These are phyloP conservation scores for Steinernema carpocapsae DNA, from an alignment of 2,888 invertebrate genomes.

Conservation along the genomic window DNA sequence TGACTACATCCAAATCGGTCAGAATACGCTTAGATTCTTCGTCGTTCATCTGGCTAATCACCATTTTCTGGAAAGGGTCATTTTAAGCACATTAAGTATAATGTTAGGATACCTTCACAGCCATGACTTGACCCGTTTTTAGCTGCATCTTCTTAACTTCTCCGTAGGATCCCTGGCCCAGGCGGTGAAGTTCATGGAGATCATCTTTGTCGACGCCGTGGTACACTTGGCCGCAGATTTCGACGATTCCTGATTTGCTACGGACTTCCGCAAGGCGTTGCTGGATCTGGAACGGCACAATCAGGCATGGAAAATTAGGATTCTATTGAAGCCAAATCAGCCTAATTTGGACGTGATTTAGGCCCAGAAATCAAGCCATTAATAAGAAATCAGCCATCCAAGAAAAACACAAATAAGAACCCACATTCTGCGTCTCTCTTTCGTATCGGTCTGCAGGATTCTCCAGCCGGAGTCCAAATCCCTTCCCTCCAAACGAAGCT, in stretches of 20 bases:
- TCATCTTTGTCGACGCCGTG: conserved; percentile 39
- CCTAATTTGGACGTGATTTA: too few species aligned
- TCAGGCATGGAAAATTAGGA: too few species aligned
- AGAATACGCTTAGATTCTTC: conserved; percentile 97
- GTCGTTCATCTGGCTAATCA: conserved; percentile 63
- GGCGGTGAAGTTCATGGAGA: conserved; percentile 34
- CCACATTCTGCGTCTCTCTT: background rate
- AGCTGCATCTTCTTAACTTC: conserved; percentile 75
- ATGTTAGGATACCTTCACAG: conserved; percentile 69
- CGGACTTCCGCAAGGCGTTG: conserved; percentile 39
- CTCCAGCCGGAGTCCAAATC: background rate
- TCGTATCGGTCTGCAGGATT: background rate
- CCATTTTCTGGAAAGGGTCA: conserved; percentile 4
- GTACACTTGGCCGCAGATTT: conserved; percentile 46
- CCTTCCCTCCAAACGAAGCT: background rate
- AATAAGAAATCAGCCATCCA: background rate
- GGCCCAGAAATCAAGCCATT: too few species aligned
- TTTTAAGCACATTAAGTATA: background rate
- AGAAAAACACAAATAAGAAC: conserved; percentile 3
- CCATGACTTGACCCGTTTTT: conserved; percentile 77
- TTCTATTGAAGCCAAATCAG: background rate
- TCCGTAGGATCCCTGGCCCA: conserved; percentile 36
- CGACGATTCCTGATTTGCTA: conserved; percentile 46
- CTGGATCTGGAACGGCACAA: background rate
- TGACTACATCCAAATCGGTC: conserved; percentile 96